Evolutionary conservation across 92 coral and sea anemone genomes (phyloP).

Genomic region (Epizoanthus scotinus): DNA sequence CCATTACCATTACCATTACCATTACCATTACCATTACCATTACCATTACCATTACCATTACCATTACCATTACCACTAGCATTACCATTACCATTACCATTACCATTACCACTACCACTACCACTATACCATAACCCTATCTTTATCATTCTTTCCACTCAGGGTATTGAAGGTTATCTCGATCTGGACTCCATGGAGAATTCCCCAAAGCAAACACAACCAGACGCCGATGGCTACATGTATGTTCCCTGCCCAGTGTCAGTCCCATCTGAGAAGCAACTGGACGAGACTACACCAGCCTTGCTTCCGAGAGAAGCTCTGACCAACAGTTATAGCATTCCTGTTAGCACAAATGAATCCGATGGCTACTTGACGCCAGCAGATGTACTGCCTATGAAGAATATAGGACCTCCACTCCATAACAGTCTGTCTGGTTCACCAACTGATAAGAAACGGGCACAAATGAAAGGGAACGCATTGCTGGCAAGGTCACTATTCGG

Average conservation of each 20-base stretch:
- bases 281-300: not conserved
- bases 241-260: slow-evolving; percentile 18
- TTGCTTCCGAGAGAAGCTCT: not conserved
- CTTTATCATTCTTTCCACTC: not conserved
- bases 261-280: not conserved
- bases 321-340: not conserved
- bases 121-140: too few relatives aligned
- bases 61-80: too few relatives aligned
- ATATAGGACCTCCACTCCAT: too few relatives aligned
- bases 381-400: not conserved
- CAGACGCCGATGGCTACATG: slow-evolving; percentile 11
- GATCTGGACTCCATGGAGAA: slow-evolving; percentile 16
- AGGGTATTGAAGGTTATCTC: slow-evolving; percentile 38
- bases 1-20: too few relatives aligned
- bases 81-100: too few relatives aligned
- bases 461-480: not conserved
- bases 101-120: too few relatives aligned
- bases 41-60: too few relatives aligned
- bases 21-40: too few relatives aligned
- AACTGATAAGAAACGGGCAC: not conserved
- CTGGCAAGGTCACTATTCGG: slow-evolving; percentile 2
- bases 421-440: not conserved
- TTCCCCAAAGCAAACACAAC: slow-evolving; percentile 10
- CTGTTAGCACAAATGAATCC: not conserved
- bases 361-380: slow-evolving; percentile 29